These are phyloP conservation scores for Styela clava DNA, from an alignment of 23 tunicate species.

Conservation along the genomic window DNA sequence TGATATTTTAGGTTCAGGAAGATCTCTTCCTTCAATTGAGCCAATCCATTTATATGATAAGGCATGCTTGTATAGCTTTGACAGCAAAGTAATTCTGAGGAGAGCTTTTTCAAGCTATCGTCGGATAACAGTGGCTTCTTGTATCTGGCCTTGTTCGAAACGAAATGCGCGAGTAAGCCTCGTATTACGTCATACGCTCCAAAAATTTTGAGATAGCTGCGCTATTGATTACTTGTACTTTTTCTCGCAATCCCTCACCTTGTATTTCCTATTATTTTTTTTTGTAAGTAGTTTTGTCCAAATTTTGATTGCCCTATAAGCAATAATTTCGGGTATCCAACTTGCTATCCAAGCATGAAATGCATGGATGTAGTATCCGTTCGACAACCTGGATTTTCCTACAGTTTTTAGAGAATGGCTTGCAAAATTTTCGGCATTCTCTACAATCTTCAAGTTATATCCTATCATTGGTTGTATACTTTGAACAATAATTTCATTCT, in stretches of 20 bases:
- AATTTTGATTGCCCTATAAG: not conserved
- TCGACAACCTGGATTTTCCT: conserved; percentile 32
- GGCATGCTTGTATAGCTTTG: no score
- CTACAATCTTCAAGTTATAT: no score
- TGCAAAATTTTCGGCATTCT: not conserved
- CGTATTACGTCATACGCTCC: no score
- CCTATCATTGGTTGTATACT: not conserved
- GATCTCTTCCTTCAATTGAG: no score
- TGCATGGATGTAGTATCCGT: conserved; percentile 62
- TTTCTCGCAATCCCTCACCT: not conserved
- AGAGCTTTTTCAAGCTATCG: no score
- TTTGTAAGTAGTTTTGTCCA: not conserved
- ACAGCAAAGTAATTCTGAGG: no score
- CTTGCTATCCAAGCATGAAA: conserved; percentile 28
- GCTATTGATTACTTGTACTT: not conserved
- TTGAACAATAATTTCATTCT: conserved; percentile 36
- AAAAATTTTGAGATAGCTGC: no score
- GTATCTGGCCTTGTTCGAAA: no score
- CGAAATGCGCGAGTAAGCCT: no score
- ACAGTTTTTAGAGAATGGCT: conserved; percentile 20
- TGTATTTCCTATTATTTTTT: not conserved
- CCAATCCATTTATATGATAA: no score
- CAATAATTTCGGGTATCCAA: conserved; percentile 26
- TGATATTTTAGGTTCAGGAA: no score
- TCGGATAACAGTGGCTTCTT: no score